Conservation (phyloP, 2,113 vertebrate genomes). For the Ranitomeya imitator region DNA sequence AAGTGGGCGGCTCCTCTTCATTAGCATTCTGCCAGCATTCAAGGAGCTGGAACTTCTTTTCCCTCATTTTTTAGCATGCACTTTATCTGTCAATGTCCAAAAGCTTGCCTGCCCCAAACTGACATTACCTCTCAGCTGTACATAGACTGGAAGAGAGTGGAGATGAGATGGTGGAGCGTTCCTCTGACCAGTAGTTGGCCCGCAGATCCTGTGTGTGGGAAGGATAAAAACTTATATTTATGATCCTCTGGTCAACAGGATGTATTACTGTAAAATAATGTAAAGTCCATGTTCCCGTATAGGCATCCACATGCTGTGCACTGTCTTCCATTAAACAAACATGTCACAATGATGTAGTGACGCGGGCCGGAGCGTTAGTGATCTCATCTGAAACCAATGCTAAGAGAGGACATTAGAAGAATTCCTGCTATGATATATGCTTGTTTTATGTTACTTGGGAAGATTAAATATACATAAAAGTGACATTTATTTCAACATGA, state of each 20-base stretch:
- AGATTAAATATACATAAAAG: conserved; percentile 7
- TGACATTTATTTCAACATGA: neutral
- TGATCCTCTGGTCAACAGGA: neutral
- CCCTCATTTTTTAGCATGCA: too few relatives aligned
- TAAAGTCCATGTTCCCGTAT: neutral
- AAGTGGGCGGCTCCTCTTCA: too few relatives aligned
- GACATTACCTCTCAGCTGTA: too few relatives aligned
- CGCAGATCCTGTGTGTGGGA: too few relatives aligned
- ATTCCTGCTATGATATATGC: conserved; percentile 10
- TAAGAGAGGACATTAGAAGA: neutral
- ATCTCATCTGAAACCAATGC: conserved; percentile 18
- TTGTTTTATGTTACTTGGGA: neutral
- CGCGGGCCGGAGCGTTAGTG: neutral
- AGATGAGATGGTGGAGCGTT: too few relatives aligned
- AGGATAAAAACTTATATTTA: too few relatives aligned
- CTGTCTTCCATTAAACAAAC: neutral
- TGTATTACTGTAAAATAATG: neutral
- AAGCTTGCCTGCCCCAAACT: too few relatives aligned
- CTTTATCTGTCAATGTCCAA: too few relatives aligned
- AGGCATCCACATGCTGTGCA: neutral
- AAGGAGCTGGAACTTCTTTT: too few relatives aligned
- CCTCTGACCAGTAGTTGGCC: too few relatives aligned
- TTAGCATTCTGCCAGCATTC: too few relatives aligned
- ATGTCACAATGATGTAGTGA: neutral
- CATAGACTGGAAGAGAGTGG: too few relatives aligned